Conservation (phyloP, 2,888 invertebrate species). For the Drosophila neoperkinsi region DNA sequence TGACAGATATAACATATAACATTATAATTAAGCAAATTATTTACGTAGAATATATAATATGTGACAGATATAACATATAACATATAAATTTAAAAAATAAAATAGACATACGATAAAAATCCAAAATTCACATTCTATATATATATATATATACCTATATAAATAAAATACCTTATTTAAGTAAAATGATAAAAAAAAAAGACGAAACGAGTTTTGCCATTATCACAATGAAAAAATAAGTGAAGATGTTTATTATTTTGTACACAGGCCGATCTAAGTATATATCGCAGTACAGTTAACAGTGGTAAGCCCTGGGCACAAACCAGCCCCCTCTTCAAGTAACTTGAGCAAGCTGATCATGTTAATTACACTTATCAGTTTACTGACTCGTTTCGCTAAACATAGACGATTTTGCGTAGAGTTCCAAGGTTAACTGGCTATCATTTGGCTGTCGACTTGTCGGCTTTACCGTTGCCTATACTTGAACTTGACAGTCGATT, state of each 20-base stretch:
- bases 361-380: constrained; percentile 47
- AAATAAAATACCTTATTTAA: neutral
- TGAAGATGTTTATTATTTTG: neutral
- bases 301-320: constrained; percentile 13
- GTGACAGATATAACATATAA: neutral
- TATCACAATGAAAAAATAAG: constrained; percentile 12
- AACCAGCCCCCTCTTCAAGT: constrained; percentile 39
- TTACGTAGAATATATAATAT: neutral
- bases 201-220: constrained; percentile 14
- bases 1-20: neutral
- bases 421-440: constrained; percentile 62
- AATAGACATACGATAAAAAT: neutral
- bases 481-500: constrained; percentile 52
- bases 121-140: too few species aligned
- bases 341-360: constrained; percentile 26
- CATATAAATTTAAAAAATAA: neutral
- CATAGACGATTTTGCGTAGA: constrained; percentile 61
- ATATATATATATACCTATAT: neutral
- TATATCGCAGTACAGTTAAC: constrained; percentile 12
- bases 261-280: constrained; percentile 16
- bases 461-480: constrained; percentile 50
- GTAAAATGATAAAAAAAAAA: neutral
- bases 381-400: constrained; percentile 55
- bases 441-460: constrained; percentile 17
- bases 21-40: neutral